Evolutionary conservation across 1,140 invertebrate genomes (phyloP).

Genomic region (Anadara kagoshimensis): DNA sequence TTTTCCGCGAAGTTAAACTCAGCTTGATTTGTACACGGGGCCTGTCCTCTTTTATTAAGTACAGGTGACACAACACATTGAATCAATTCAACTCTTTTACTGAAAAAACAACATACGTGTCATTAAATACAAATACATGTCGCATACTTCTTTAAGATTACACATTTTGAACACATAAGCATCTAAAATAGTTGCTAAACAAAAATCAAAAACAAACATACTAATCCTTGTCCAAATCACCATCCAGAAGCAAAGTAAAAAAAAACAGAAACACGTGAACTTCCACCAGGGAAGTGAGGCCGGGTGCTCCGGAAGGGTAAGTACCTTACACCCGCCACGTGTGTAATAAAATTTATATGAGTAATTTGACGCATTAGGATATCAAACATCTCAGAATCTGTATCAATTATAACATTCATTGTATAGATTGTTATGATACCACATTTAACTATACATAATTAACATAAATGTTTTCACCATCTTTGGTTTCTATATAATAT

Average conservation of each 20-base stretch:
- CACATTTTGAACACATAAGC: too few species aligned
- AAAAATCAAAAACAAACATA: too few species aligned
- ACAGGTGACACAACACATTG: slow-evolving; percentile 38
- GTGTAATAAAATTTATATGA: neutral
- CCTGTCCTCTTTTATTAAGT: slow-evolving; percentile 28
- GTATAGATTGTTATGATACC: neutral
- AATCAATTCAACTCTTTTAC: slow-evolving; percentile 32
- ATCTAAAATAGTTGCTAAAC: neutral
- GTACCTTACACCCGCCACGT: too few species aligned
- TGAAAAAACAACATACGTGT: slow-evolving; percentile 8
- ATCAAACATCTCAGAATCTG: neutral
- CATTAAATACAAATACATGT: neutral
- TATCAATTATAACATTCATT: neutral
- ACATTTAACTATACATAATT: too few species aligned
- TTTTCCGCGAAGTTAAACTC: slow-evolving; percentile 44
- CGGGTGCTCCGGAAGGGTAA: too few species aligned
- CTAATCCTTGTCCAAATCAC: too few species aligned
- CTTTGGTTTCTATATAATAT: too few species aligned
- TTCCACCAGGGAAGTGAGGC: too few species aligned
- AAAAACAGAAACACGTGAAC: too few species aligned
- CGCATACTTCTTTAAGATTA: too few species aligned
- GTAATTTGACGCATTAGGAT: neutral
- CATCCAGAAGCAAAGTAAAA: too few species aligned
- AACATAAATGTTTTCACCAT: too few species aligned
- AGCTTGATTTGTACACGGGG: slow-evolving; percentile 15